Evolutionary conservation across 2,797 vertebrate species (phyloP), one percentile per base, ranked within the genome.

Genomic region (Anguilla marmorata): DNA sequence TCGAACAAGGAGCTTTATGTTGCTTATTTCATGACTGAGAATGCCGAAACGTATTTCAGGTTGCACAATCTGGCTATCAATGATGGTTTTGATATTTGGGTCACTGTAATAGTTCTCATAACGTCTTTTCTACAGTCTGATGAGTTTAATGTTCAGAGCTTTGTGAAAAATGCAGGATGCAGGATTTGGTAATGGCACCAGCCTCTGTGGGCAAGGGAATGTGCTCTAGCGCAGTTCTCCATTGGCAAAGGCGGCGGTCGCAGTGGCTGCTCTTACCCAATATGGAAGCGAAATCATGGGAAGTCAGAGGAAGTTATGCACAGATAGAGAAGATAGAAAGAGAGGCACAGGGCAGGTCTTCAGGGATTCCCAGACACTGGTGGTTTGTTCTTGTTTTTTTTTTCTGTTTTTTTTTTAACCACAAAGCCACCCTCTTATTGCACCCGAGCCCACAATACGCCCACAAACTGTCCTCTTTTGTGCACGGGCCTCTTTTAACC

Each of bases 401-500:
- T 41, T 41, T 41, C 3, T 3, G 37, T 41, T 41, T 41, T 41
- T 41, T 41, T 41, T 90, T 89, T 87, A 87, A 83, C 21, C 27
- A 83, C 76, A 86, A 60, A 86, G 87, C 41, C 85, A 84, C 89
- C 90, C 90, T 89, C 87, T 86, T 93, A 92, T 94, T 94, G 90
- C 94, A 94, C 90, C 86, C 90, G 89, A 89, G 85, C 90, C 91
- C 92, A 85, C 89, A 91, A 27, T 41, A 21, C 2, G 45, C 87
- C 91, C 89, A 88, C 92, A 54, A 33, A 16, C 19, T 0, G 11
- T 80, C 48, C 56, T 88, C 50, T 86, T 87, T 87, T 72, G 60
- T 48, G 48, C 24, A 88, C 37, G 88, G 33, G 86, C 88, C 84
- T 90, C 88, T 84, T 69, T 37, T 88, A 87, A 90, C 69, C 87